phyloP scores from a whole-genome alignment of 2,797 vertebrate genomes.

The Tokudaia tokunoshimensis region DNA sequence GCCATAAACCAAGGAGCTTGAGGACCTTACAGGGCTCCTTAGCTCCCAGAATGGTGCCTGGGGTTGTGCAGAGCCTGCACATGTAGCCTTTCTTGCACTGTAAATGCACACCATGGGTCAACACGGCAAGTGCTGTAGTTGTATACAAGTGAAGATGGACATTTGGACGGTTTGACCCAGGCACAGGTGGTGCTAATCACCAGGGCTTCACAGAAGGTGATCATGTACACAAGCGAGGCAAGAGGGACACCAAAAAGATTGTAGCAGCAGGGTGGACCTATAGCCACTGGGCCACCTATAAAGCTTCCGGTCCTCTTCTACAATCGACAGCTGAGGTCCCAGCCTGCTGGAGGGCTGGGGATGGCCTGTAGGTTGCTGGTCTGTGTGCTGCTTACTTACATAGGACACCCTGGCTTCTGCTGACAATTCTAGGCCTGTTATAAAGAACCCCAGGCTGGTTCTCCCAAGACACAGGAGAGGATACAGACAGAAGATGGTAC shows the following conservation, averaged over 20 bases:
- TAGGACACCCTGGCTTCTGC: background rate
- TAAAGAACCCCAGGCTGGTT: background rate
- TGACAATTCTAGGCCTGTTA: background rate
- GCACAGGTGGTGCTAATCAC: too few species aligned
- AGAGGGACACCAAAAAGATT: too few species aligned
- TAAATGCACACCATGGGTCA: accelerated
- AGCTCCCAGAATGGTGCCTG: background rate
- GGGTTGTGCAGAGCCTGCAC: too few species aligned
- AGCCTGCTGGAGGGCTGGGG: background rate
- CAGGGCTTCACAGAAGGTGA: background rate
- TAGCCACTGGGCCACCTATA: background rate
- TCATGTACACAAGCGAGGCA: accelerated
- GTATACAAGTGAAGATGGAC: too few species aligned
- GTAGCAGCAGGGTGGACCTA: background rate
- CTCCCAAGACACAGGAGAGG: background rate
- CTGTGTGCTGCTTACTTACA: background rate
- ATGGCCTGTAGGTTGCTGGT: background rate
- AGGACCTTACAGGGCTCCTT: background rate
- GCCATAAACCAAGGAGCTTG: background rate
- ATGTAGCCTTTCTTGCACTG: accelerated
- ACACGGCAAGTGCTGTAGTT: accelerated
- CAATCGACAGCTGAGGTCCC: background rate
- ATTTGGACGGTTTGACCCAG: background rate
- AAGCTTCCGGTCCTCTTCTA: too few species aligned
- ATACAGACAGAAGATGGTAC: accelerated